Base-by-base conservation (phyloP, 2,888 invertebrate genomes). In the Ypsolopha sequella region DNA sequence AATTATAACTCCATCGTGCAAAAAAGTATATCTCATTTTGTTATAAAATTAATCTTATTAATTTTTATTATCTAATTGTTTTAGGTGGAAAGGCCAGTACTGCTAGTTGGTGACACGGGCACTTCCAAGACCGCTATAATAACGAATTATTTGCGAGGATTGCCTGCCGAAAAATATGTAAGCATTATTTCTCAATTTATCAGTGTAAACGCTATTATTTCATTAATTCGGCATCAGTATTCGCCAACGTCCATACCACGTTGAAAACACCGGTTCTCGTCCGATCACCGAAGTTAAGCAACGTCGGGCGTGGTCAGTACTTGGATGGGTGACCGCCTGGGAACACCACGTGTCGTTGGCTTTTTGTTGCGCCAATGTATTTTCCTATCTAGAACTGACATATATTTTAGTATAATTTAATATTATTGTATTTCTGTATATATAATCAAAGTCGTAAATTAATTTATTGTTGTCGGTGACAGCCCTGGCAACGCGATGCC, bases 101-200 rank as follows among this genome's bases (percentile, higher is more conserved):
- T 97, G 6, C 81, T 97, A 3, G 92, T 97, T 0, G 97, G 97
- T 0, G 96, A 97, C 63, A 95, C 96, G 0, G 97, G 97, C 7
- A 96, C 96, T 1, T 96, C 96, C 0, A 97, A 97, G 84, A 95
- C 96, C 0, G 96, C 97, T 0, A 94, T 96, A 48, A 92, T 95
- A 52, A 91, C 91, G 51, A 93, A 95, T 67, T 96, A 94, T 73
- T 79, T 97, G 48, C 88, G 92, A 45, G 90, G 90, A 53, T 70
- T 97, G 35, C 90, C 93, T 58, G 65, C 88, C 1, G 90, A 91
- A 36, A 82, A 86, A 74, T 92, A 89, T 73, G 94, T 94, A 67
- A 89, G 89, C 80, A 24, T 36, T 14, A 8, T 36, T 39, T 36
- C 33, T 8, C 14, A 50, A 35, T 41, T 14, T 41, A 13, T 36